Percentiles rank a stretch among this genome's conserved stretches.
Evolutionary conservation across 1,140 invertebrate genomes (phyloP).

Genomic region (Ladona fulva): DNA sequence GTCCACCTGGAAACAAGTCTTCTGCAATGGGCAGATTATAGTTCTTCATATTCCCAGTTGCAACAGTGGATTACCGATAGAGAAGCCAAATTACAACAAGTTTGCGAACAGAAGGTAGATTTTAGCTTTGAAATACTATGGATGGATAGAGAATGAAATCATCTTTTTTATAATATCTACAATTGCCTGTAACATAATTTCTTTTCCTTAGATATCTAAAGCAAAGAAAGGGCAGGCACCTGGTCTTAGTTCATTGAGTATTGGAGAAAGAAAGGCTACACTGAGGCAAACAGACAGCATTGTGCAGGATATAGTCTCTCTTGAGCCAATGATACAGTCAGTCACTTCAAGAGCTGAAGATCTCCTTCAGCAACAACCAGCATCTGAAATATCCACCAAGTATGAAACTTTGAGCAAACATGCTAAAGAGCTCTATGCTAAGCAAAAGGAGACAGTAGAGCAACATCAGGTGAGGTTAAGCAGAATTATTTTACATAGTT

Average conservation of each 20-base stretch:
- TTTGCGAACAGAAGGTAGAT: conserved; percentile 73
- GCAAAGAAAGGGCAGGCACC: conserved; percentile 55
- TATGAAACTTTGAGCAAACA: conserved; percentile 84
- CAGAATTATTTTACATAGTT: background rate
- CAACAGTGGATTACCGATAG: conserved; percentile 93
- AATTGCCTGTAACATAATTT: background rate
- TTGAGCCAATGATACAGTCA: conserved; percentile 91
- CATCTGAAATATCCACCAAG: conserved; percentile 80
- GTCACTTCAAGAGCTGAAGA: conserved; percentile 85
- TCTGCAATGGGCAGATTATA: conserved; percentile 92
- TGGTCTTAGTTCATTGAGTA: conserved; percentile 65
- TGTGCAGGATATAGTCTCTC: conserved; percentile 87
- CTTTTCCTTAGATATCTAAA: conserved; percentile 45
- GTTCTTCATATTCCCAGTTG: conserved; percentile 79
- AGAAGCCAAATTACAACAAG: conserved; percentile 88
- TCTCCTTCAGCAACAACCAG: conserved; percentile 72
- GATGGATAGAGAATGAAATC: background rate
- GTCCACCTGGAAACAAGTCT: conserved; percentile 85
- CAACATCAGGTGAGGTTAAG: conserved; percentile 52
- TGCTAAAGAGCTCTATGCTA: conserved; percentile 81
- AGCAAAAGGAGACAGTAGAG: conserved; percentile 82
- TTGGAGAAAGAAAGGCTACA: conserved; percentile 77
- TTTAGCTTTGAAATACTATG: background rate
- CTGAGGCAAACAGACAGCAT: conserved; percentile 86
- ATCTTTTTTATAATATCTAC: no score